Evolutionary conservation across 2,113 vertebrate genomes (phyloP).

Genomic region (Equus quagga): DNA sequence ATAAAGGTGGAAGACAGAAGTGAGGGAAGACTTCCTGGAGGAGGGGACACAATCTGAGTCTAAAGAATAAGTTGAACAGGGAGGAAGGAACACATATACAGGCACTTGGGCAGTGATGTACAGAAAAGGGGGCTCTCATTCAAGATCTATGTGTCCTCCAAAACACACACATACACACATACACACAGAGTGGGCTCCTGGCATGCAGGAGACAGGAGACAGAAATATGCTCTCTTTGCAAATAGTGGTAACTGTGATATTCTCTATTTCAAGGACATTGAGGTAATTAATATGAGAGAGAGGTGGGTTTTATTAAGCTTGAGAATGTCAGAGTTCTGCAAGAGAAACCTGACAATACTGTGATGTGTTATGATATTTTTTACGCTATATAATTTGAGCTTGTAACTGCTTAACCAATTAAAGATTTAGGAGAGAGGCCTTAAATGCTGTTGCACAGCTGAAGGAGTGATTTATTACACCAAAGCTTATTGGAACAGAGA

Average conservation of each 20-base stretch:
- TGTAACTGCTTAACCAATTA: constrained; percentile 74
- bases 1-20: not conserved
- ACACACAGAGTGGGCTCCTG: not conserved
- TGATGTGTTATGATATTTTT: constrained; percentile 69
- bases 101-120: not conserved
- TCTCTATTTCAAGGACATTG: constrained; percentile 28
- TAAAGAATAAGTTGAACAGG: not conserved
- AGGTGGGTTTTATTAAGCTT: not conserved
- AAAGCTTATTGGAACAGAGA: constrained; percentile 3
- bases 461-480: constrained; percentile 66
- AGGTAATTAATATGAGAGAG: constrained; percentile 29
- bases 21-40: not conserved
- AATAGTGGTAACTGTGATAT: constrained; percentile 5
- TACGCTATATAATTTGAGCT: constrained; percentile 37
- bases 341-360: constrained; percentile 18
- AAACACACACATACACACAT: not conserved
- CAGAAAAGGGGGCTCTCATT: not conserved
- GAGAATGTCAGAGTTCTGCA: constrained; percentile 55
- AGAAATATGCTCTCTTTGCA: constrained; percentile 30
- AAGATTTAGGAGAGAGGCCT: constrained; percentile 63
- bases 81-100: not conserved
- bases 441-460: constrained; percentile 31
- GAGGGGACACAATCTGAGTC: not conserved
- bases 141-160: not conserved
- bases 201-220: not conserved